A percentile compares a stretch with the other conserved stretches of the same genome.
Conservation (phyloP, 2,888 invertebrate genomes). For the Poecilobothrus nobilitatus region DNA sequence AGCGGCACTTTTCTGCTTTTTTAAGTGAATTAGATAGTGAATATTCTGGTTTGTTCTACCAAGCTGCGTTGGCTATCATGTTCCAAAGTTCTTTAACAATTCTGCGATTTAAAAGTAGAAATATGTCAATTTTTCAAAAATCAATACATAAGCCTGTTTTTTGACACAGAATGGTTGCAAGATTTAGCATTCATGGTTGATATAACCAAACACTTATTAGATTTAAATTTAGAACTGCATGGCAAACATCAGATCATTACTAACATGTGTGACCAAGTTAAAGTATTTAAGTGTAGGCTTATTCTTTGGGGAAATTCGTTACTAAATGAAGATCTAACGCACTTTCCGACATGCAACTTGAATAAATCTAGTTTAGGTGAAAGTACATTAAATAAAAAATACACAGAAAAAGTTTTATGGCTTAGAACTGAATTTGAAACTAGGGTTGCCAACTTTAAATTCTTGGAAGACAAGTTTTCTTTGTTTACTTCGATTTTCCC, state of each 20-base stretch:
- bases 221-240: slow-evolving; percentile 22
- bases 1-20: slow-evolving; percentile 19
- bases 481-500: slow-evolving; percentile 14
- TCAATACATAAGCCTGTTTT: slow-evolving; percentile 16
- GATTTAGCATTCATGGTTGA: slow-evolving; percentile 19
- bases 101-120: slow-evolving; percentile 22
- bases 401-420: slow-evolving; percentile 17
- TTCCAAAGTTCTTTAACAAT: slow-evolving; percentile 26
- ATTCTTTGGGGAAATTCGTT: slow-evolving; percentile 23
- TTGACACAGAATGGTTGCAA: slow-evolving; percentile 17
- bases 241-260: slow-evolving; percentile 23
- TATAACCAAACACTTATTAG: slow-evolving; percentile 19
- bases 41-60: slow-evolving; percentile 25
- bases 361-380: slow-evolving; percentile 18
- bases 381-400: slow-evolving; percentile 20
- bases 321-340: slow-evolving; percentile 19
- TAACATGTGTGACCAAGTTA: slow-evolving; percentile 24
- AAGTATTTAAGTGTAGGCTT: slow-evolving; percentile 25
- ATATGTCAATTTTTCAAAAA: slow-evolving; percentile 18
- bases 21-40: slow-evolving; percentile 26
- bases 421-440: slow-evolving; percentile 24
- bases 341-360: slow-evolving; percentile 21
- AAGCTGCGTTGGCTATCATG: slow-evolving; percentile 25
- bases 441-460: slow-evolving; percentile 24
- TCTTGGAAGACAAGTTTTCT: slow-evolving; percentile 20